Base-by-base conservation (phyloP, 2,888 invertebrate species). In the Andrena bicolor region DNA sequence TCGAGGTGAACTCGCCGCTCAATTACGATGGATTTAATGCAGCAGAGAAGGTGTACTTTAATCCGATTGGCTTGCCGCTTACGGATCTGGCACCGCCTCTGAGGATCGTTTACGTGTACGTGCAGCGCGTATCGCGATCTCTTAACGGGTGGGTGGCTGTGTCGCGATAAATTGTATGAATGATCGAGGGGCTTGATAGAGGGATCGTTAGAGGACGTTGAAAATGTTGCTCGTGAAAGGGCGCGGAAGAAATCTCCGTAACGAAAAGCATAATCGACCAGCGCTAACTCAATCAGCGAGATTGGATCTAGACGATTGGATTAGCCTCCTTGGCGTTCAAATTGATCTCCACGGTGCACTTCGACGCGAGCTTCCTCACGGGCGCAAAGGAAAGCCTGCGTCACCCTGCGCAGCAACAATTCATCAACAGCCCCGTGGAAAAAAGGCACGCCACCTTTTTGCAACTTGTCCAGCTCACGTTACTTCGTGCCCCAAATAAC, bases 41-140 rank as follows among this genome's bases (percentile, higher is more conserved):
- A 13, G 41, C 68, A 53, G 66, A 75, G 66, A 75, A 60, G 60
- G 73, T 69, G 26, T 48, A 65, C 32, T 69, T 72, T 53, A 68
- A 69, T 63, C 68, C 41, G 78, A 89, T 88, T 87, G 83, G 86
- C 69, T 80, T 58, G 30, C 75, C 72, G 60, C 49, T 89, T 82
- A 76, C 84, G 73, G 82, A 69, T 71, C 69, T 73, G 72, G 86
- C 61, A 84, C 78, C 88, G 87, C 85, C 86, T 89, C 61, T 49
- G 49, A 71, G 71, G 76, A 74, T 70, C 76, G 28, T 78, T 74
- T 82, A 68, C 56, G 30, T 65, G 51, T 69, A 66, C 56, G 51
- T 23, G 41, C 49, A 58, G 30, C 51, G 48, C 8, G 48, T 48
- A 73, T 74, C 65, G 20, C 0, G 65, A 79, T 69, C 51, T 63